Percentiles rank a stretch among this genome's conserved stretches.
Conservation (phyloP, 2,797 vertebrate genomes). For the Adelosebastes latens region DNA sequence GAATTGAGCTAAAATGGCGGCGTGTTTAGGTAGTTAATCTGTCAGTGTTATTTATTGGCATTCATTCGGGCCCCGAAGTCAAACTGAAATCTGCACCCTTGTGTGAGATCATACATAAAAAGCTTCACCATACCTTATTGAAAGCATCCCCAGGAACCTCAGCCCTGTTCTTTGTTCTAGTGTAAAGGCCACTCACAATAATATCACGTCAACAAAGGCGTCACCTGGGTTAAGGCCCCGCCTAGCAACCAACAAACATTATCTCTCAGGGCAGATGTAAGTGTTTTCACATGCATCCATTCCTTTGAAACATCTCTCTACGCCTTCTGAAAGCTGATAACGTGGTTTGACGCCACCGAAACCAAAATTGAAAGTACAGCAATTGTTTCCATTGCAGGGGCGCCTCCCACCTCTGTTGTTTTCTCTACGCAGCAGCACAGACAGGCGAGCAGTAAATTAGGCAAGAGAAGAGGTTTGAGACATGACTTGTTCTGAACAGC, state of each 20-base stretch:
- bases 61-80: background rate
- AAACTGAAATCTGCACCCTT: background rate
- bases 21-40: background rate
- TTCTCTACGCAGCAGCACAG: background rate
- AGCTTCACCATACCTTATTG: background rate
- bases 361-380: background rate
- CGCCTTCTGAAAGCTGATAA: background rate
- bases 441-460: background rate
- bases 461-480: slow-evolving; percentile 7
- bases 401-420: background rate
- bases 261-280: background rate
- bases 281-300: background rate
- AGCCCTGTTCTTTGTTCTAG: slow-evolving; percentile 19
- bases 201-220: slow-evolving; percentile 46
- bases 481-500: slow-evolving; percentile 28
- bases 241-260: background rate
- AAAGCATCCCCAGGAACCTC: background rate
- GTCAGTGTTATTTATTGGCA: background rate
- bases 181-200: slow-evolving; percentile 21
- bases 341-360: background rate
- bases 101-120: background rate
- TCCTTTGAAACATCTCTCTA: background rate
- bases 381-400: background rate
- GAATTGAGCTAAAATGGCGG: background rate
- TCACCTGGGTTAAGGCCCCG: slow-evolving; percentile 1